These are phyloP conservation scores for Artibeus lituratus DNA, from an alignment of 2,797 vertebrate species.

Conservation along the genomic window DNA sequence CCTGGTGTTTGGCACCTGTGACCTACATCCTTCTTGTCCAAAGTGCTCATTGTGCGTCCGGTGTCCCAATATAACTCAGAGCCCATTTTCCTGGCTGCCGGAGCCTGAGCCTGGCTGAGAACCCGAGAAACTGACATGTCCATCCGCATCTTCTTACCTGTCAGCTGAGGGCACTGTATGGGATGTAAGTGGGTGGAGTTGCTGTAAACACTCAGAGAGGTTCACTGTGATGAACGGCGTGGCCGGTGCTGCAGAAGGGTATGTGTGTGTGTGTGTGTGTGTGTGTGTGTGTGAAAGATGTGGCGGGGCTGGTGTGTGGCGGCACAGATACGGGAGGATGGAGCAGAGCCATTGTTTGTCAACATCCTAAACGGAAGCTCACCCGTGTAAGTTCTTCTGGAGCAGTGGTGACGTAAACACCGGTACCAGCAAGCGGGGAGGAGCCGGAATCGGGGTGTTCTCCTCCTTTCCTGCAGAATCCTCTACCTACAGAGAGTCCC, in stretches of 20 bases:
- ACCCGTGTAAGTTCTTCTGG: background rate
- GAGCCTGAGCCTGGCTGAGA: background rate
- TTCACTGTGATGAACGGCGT: background rate
- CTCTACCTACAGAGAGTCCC: background rate
- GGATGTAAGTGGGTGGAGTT: background rate
- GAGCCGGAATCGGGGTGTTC: background rate
- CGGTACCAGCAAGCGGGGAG: background rate
- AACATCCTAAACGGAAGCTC: background rate
- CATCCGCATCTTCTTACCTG: background rate
- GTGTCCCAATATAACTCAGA: fast-evolving
- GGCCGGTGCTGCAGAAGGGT: fast-evolving
- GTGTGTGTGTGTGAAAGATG: background rate
- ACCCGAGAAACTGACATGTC: background rate
- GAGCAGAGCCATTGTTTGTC: conserved; percentile 24
- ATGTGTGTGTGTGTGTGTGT: no score
- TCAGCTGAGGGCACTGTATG: background rate
- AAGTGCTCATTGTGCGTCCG: fast-evolving
- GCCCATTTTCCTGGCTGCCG: background rate
- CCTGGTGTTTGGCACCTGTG: no score
- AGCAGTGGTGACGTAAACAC: background rate
- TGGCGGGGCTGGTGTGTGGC: background rate
- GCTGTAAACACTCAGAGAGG: background rate
- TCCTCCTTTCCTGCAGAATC: background rate
- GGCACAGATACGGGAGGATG: background rate
- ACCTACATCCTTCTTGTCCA: background rate